Base-by-base conservation (phyloP, 2,113 vertebrate species). In the Lonchura striata region DNA sequence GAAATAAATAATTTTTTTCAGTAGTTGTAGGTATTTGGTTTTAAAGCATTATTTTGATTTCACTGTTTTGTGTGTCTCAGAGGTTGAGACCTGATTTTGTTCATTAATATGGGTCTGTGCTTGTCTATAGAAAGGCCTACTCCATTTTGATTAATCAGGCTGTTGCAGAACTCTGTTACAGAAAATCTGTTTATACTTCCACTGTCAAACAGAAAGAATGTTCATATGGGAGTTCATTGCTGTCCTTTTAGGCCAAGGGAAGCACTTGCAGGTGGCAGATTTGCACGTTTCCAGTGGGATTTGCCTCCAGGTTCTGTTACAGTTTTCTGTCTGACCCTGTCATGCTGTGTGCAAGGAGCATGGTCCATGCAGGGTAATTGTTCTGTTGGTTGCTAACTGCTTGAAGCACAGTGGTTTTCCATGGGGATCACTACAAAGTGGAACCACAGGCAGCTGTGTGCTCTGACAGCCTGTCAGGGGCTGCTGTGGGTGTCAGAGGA, bases 391-490 rank as follows among this genome's bases (percentile, higher is more conserved):
- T 9, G 2, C 39, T 30, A 3, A 24, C 35, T 86, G 50, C 25
- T 27, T 28, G 35, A 11, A 8, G 13, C 33, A 42, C 25, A 18
- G 33, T 47, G 31, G 15, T 50, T 84, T 76, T 52, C 30, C 39
- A 24, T 7, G 0, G 1, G 47, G 31, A 18, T 68, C 31, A 7
- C 37, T 47, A 1, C 7, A 17, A 11, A 50, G 44, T 13, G 20
- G 15, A 56, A 7, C 3, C 2, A 0, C 19, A 30, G 46, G 15
- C 41, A 33, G 15, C 15, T 0, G 0, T 13, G n/a, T 76, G 68
- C n/a, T 53, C 41, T 56, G 50, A 27, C 30, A 49, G 69, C 42
- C 47, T 49, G 14, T 52, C 15, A 18, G 7, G 8, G 68, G 27
- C 33, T 42, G 27, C 35, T 50, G 25, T 27, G 41, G 41, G 12